A percentile compares a stretch with the other conserved stretches of the same genome.
phyloP scores from a whole-genome alignment of 2,888 invertebrate genomes.

The Mesorhabditis sp. region DNA sequence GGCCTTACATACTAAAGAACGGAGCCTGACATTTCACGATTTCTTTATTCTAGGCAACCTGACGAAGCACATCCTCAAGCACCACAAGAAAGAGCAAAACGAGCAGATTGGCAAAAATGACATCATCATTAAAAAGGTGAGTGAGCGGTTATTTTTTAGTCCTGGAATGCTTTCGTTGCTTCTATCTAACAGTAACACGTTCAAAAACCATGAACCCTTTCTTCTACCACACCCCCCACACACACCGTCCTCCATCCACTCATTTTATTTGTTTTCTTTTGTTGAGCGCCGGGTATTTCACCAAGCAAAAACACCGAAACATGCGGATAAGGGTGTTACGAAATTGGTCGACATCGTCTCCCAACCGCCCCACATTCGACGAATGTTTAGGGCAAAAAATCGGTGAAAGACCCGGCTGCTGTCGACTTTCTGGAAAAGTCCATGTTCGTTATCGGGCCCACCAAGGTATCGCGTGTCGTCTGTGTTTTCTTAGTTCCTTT shows the following conservation, averaged over 20 bases:
- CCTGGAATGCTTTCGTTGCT: too few species aligned
- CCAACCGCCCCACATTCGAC: not conserved
- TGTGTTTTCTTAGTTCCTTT: constrained; percentile 9
- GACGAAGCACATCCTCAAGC: constrained; percentile 58
- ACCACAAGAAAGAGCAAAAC: constrained; percentile 56
- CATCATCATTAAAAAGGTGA: constrained; percentile 56
- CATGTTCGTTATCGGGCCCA: constrained; percentile 29
- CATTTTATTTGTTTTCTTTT: too few species aligned
- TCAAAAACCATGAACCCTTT: too few species aligned
- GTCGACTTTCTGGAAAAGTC: constrained; percentile 52
- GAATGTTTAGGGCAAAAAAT: constrained; percentile 1
- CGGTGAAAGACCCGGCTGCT: constrained; percentile 21
- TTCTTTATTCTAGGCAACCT: constrained; percentile 50
- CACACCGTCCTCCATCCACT: too few species aligned
- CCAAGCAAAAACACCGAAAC: too few species aligned
- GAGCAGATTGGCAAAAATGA: constrained; percentile 57
- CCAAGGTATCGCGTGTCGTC: not conserved
- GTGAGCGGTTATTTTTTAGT: too few species aligned
- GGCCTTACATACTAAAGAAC: too few species aligned
- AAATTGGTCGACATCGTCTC: not conserved
- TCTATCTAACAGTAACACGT: too few species aligned
- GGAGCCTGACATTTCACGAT: too few species aligned
- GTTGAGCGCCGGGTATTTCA: too few species aligned
- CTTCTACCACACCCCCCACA: too few species aligned
- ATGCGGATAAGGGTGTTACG: not conserved